phyloP scores from a whole-genome alignment of 2,888 invertebrate genomes.

The Cancer borealis region DNA sequence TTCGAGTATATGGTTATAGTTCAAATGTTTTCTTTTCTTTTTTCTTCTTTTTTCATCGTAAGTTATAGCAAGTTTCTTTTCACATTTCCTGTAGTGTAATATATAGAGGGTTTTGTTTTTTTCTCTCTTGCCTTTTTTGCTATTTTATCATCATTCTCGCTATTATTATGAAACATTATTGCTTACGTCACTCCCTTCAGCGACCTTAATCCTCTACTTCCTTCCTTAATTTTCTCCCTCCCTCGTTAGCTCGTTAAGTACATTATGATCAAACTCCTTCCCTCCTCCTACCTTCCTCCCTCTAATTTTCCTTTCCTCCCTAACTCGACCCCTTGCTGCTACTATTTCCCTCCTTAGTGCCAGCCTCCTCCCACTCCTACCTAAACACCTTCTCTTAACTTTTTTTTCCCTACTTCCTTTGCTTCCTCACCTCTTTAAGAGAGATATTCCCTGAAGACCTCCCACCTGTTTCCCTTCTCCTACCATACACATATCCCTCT shows the following conservation, averaged over 20 bases:
- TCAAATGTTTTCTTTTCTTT: background rate
- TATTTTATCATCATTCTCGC: background rate
- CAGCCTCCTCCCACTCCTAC: background rate
- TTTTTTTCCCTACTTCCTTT: background rate
- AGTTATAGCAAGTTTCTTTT: background rate
- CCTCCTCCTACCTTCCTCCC: slow-evolving; percentile 40
- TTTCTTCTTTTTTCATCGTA: background rate
- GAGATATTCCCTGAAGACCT: slow-evolving; percentile 28
- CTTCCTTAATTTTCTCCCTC: slow-evolving; percentile 4
- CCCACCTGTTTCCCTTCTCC: background rate
- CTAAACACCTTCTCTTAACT: background rate
- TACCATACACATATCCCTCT: slow-evolving; percentile 34
- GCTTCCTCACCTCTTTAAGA: background rate
- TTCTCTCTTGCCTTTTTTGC: background rate
- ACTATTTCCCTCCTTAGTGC: background rate
- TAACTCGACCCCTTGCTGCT: background rate
- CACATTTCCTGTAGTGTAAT: background rate
- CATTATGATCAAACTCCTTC: background rate
- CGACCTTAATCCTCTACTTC: background rate
- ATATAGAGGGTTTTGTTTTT: background rate
- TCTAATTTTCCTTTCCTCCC: background rate
- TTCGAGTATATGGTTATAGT: slow-evolving; percentile 1
- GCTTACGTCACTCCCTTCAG: background rate
- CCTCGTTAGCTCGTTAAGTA: slow-evolving; percentile 10
- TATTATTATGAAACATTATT: background rate